These are phyloP conservation scores for Nomada lathburiana DNA, from an alignment of 2,888 invertebrate species.

Conservation along the genomic window DNA sequence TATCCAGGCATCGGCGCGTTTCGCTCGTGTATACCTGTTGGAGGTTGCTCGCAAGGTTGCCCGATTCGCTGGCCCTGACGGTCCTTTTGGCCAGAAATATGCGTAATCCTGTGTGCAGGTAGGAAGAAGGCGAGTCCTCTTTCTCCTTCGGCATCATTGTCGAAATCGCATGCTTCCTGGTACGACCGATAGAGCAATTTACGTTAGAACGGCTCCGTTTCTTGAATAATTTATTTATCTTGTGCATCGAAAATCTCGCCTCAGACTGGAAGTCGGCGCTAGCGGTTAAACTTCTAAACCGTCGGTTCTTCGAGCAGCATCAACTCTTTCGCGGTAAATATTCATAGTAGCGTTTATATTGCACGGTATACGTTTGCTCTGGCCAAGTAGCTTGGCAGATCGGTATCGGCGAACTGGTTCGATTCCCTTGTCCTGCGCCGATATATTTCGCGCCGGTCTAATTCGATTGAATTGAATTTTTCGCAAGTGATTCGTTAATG, in stretches of 20 bases:
- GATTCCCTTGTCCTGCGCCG: conserved; percentile 57
- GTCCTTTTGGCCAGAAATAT: conserved; percentile 62
- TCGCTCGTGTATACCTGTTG: conserved; percentile 62
- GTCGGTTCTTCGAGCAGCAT: conserved; percentile 15
- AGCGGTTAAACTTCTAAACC: conserved; percentile 55
- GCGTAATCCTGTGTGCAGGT: conserved; percentile 55
- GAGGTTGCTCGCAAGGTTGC: conserved; percentile 64
- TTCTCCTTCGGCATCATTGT: not conserved
- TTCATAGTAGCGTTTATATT: conserved; percentile 32
- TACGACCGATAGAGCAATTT: not conserved
- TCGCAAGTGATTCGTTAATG: not conserved
- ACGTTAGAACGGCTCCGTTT: not conserved
- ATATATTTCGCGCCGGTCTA: conserved; percentile 21
- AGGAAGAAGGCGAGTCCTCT: conserved; percentile 19
- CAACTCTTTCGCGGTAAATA: conserved; percentile 1
- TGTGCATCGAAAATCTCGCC: conserved; percentile 58
- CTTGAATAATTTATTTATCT: not conserved
- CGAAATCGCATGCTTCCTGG: conserved; percentile 31
- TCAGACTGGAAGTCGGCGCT: conserved; percentile 48
- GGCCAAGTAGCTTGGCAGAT: conserved; percentile 14
- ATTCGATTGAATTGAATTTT: conserved; percentile 25
- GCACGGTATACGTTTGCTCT: conserved; percentile 45
- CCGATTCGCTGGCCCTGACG: conserved; percentile 62
- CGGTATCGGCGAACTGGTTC: conserved; percentile 48
- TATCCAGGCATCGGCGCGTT: conserved; percentile 61